phyloP scores from a whole-genome alignment of 2,797 vertebrate genomes.

The Micropoecilia bifurca region DNA sequence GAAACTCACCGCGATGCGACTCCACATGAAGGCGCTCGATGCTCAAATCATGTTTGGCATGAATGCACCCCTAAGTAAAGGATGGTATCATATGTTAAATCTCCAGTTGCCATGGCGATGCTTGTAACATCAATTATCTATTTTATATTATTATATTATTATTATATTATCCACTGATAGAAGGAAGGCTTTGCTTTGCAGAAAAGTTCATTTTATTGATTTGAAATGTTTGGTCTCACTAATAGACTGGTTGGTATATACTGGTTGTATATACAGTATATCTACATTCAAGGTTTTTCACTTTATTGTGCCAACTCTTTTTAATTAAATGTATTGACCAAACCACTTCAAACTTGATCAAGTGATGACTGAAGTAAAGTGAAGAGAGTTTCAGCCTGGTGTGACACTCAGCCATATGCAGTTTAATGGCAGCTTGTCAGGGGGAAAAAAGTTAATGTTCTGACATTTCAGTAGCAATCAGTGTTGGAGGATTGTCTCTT shows the following conservation, averaged over 20 bases:
- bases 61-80: too few species aligned
- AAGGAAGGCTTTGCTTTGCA: not conserved
- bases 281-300: not conserved
- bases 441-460: conserved; percentile 25
- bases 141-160: not conserved
- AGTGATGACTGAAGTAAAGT: not conserved
- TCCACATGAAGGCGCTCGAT: too few species aligned
- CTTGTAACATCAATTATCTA: not conserved
- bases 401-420: not conserved
- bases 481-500: conserved; percentile 24
- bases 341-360: not conserved
- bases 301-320: not conserved
- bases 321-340: not conserved
- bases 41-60: too few species aligned
- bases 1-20: too few species aligned
- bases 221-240: not conserved
- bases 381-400: not conserved
- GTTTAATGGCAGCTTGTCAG: conserved; percentile 14
- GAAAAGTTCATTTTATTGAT: not conserved
- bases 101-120: not conserved
- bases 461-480: conserved; percentile 54
- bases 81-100: not conserved
- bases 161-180: not conserved
- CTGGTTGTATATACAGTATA: not conserved
- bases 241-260: not conserved